Base-by-base conservation (phyloP, 2,797 vertebrate genomes). In the Buceros bicornis region DNA sequence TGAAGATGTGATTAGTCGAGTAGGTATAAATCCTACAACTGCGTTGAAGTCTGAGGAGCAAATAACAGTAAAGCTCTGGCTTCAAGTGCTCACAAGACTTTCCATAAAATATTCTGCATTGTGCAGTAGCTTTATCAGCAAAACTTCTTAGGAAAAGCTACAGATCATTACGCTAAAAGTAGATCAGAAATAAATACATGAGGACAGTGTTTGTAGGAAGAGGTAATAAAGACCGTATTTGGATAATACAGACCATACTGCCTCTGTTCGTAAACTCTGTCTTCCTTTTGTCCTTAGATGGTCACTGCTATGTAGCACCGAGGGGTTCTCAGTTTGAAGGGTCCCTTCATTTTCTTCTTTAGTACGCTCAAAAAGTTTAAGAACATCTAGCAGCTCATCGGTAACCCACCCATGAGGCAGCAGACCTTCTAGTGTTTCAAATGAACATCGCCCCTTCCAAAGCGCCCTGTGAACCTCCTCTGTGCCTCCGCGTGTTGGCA, bases 151-250 rank as follows among this genome's bases (percentile, higher is more conserved):
- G 35, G 50, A 86, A 88, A 86, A 62, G 18, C n/a, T 76, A 65
- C 19, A 77, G 66, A 67, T 7, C 10, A 17, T 70, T 90, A 71
- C 70, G 10, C 28, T 81, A 58, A 50, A 83, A 83, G 20, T 54
- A 87, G 28, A 51, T 53, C 48, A 89, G 40, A 85, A 89, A 83
- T 50, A 72, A 65, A 71, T 48, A 51, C 5, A 35, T 48, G 54
- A 71, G 88, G 11, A 43, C 7, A 51, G 11, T 45, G 65, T 26
- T 87, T 87, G 40, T 31, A 65, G 58, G 66, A 53, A 71, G 71
- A 91, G 8, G 13, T 73, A 95, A 91, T 60, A 70, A 94, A 95
- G 40, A 70, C 64, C 82, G 13, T 64, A 85, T 67, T 64, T 94
- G 64, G 48, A 51, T 91, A 96, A 88, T 66, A 72, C 2, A 54